phyloP scores from a whole-genome alignment of 2,797 vertebrate genomes.

The Oreochromis grahami region DNA sequence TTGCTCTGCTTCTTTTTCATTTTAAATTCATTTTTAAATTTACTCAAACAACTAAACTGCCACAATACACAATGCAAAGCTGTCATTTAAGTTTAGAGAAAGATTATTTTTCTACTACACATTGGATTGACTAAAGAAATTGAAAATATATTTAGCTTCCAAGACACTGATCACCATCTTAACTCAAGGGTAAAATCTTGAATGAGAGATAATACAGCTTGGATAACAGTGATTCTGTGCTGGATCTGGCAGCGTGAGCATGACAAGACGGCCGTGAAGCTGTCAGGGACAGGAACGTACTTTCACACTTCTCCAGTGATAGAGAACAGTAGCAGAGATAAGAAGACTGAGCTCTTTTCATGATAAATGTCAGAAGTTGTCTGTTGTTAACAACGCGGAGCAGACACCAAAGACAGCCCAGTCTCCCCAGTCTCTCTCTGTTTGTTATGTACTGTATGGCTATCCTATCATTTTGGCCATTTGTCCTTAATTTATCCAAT shows the following conservation, averaged over 20 bases:
- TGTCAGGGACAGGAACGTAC: neutral
- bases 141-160: neutral
- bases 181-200: neutral
- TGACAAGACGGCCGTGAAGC: neutral
- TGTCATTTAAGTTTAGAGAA: neutral
- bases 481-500: neutral
- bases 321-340: slow-evolving; percentile 46
- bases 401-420: slow-evolving; percentile 9
- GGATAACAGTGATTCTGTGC: neutral
- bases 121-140: neutral
- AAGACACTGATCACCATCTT: neutral
- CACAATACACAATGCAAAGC: neutral
- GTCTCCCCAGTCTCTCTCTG: neutral
- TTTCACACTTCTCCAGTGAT: neutral
- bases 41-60: neutral
- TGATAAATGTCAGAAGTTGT: slow-evolving; percentile 54
- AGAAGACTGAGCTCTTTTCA: slow-evolving; percentile 47
- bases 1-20: no score
- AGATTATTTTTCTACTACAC: neutral
- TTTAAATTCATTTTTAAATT: neutral
- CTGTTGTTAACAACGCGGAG: slow-evolving; percentile 33
- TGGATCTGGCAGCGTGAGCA: neutral
- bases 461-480: slow-evolving; percentile 2
- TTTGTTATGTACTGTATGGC: neutral
- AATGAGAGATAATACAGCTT: neutral